phyloP scores from a whole-genome alignment of 2,888 invertebrate genomes.

The Melipona beecheii region DNA sequence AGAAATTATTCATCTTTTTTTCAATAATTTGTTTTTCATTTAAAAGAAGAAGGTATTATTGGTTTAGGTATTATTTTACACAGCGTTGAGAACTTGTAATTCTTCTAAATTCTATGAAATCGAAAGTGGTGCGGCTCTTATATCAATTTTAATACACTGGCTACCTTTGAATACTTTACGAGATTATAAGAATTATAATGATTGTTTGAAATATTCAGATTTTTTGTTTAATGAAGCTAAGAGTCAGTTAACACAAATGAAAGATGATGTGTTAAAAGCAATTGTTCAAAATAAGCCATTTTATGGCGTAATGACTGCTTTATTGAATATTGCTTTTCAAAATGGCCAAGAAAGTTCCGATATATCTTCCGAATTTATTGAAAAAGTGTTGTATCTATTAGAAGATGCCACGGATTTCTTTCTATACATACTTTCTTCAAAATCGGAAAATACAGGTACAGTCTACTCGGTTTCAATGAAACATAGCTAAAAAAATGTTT shows the following conservation, averaged over 20 bases:
- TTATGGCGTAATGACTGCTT: constrained; percentile 82
- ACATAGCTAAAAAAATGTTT: neutral
- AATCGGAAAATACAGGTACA: constrained; percentile 67
- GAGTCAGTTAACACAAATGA: constrained; percentile 78
- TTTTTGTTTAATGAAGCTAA: constrained; percentile 76
- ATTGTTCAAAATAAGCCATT: constrained; percentile 81
- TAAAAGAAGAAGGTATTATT: constrained; percentile 21
- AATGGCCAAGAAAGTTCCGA: constrained; percentile 52
- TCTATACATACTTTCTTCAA: constrained; percentile 73
- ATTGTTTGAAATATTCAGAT: constrained; percentile 53
- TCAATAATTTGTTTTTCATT: neutral
- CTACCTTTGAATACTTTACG: constrained; percentile 28
- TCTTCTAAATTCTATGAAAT: constrained; percentile 88
- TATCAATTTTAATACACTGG: constrained; percentile 85
- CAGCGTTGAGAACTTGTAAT: constrained; percentile 85
- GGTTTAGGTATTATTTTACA: constrained; percentile 80
- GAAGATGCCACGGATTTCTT: constrained; percentile 76
- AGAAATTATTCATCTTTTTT: constrained; percentile 19
- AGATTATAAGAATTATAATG: neutral
- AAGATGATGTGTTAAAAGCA: constrained; percentile 81
- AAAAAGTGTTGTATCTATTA: constrained; percentile 67
- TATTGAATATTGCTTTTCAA: constrained; percentile 70
- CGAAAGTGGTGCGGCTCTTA: constrained; percentile 86
- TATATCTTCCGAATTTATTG: constrained; percentile 55
- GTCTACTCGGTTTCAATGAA: neutral